Evolutionary conservation across 1,140 invertebrate species (phyloP), one percentile per base, ranked within the genome.

Genomic region (Ectropis grisescens): DNA sequence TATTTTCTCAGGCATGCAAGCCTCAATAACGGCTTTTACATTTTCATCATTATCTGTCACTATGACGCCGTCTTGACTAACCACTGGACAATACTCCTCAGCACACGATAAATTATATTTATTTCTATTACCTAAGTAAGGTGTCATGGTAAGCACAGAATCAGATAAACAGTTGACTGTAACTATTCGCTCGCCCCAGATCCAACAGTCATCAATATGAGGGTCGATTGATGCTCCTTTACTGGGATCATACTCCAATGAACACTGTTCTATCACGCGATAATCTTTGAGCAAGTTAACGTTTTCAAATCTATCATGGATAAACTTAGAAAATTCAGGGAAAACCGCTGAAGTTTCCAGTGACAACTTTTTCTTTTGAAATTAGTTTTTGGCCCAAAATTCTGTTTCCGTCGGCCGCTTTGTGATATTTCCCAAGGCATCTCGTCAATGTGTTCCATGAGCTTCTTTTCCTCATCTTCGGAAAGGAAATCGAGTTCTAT

Each of bases 151-250:
- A n/a, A 98, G 84, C 10, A 91, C 85, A 0, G 94, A 91, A 70
- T 95, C 89, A 4, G 91, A 89, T 9, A 93, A 64, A 38, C 97
- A 85, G 72, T 97, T 98, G 0, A 98, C 86, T 1, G 95, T 98
- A 2, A 99, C 90, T 13, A 99, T 92, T 42, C 97, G 87, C 79
- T 99, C 96, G 13, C 98, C 98, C 98, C 98, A 99, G 24, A 99
- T 89, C 98, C 98, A 99, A 67, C 93, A 96, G 64, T 99, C 97
- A 82, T 99, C 98, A 50, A 98, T 93, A 70, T 99, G 98, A 1
- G 96, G 93, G 82, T 99, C 97, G 57, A 99, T 99, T 1, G 93
- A 93, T 4, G 97, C 93, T 4, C 96, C 96, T 59, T 93, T 88
- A 51, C 84, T 76, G 3, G 91, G 88, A 38, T 91, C 86, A 82